Conservation (phyloP, 53 echinoderm and acorn worm species). For the Mesocentrotus franciscanus region DNA sequence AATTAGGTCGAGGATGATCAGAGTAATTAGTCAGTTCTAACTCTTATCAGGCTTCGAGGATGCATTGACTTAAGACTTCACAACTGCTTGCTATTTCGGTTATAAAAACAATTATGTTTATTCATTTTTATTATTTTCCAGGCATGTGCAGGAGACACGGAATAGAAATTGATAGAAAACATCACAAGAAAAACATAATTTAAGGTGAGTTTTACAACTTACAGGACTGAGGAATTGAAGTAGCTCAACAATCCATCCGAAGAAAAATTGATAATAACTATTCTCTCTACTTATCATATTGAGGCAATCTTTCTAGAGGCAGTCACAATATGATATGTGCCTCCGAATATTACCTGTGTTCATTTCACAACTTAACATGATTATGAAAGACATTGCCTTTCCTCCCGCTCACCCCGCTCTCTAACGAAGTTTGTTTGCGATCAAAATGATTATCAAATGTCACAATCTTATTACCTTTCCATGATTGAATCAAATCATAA, state of each 20-base stretch:
- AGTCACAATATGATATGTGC: slow-evolving; percentile 14
- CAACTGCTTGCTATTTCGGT: background rate
- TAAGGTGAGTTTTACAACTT: background rate
- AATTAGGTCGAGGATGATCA: slow-evolving; percentile 44
- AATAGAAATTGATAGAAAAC: no score
- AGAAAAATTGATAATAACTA: background rate
- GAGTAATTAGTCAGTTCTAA: background rate
- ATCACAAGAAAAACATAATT: no score
- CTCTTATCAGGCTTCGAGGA: background rate
- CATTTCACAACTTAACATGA: slow-evolving; percentile 32
- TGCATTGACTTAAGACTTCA: background rate
- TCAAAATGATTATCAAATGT: slow-evolving; percentile 52
- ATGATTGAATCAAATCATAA: slow-evolving; percentile 15
- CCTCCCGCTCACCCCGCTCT: background rate
- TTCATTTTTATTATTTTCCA: no score
- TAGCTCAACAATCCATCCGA: background rate
- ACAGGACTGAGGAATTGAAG: background rate
- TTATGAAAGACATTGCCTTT: slow-evolving; percentile 41
- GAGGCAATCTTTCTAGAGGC: background rate
- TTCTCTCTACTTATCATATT: background rate
- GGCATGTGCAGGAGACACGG: no score
- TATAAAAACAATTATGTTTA: background rate
- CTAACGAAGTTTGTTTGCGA: slow-evolving; percentile 26
- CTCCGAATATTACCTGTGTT: slow-evolving; percentile 14
- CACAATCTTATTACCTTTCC: slow-evolving; percentile 37